These are phyloP conservation scores for Phoxinus phoxinus DNA, from an alignment of 2,113 vertebrate genomes.

Conservation along the genomic window DNA sequence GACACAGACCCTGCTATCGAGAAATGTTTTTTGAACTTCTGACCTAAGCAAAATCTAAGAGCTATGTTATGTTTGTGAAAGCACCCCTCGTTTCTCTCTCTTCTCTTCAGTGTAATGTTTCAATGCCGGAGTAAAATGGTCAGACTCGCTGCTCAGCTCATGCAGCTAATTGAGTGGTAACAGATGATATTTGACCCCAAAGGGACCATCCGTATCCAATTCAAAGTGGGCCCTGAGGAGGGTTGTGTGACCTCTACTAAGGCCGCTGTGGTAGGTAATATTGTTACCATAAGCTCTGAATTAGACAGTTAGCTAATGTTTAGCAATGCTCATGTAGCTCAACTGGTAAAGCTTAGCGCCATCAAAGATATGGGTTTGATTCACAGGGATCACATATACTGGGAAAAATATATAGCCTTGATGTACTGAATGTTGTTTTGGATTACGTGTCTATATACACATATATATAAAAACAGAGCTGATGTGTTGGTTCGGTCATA, in stretches of 20 bases:
- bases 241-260: conserved; percentile 1
- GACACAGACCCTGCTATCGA: background rate
- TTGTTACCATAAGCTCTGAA: background rate
- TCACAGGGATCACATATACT: background rate
- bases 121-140: conserved; percentile 40
- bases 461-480: background rate
- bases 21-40: background rate
- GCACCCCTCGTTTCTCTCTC: conserved; percentile 24
- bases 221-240: conserved; percentile 16
- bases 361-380: background rate
- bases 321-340: background rate
- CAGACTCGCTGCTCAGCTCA: conserved; percentile 34
- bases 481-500: background rate
- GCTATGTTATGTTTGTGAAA: background rate
- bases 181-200: background rate
- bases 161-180: conserved; percentile 26
- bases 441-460: background rate
- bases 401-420: no score
- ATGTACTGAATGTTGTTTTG: background rate
- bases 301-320: background rate
- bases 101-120: conserved; percentile 31
- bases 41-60: no score
- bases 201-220: background rate
- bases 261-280: background rate
- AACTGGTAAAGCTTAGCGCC: background rate